A percentile compares a stretch with the other conserved stretches of the same genome.
Conservation (phyloP, 1,140 invertebrate species). For the Eumaeus atala region DNA sequence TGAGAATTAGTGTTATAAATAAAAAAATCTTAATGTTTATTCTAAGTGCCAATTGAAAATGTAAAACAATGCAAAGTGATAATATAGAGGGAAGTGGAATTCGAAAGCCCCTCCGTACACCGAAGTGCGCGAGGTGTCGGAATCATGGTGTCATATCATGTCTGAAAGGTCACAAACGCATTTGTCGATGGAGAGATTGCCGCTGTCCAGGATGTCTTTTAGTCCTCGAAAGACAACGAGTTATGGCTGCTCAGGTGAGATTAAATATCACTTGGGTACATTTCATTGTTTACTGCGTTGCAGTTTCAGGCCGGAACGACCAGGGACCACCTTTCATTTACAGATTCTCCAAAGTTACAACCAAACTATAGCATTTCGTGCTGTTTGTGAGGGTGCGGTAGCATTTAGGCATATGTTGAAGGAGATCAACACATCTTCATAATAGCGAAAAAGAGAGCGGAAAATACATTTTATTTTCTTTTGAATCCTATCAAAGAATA, state of each 20-base stretch:
- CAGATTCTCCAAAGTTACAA: no score
- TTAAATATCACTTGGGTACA: background rate
- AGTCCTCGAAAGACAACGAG: slow-evolving; percentile 89
- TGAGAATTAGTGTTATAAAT: no score
- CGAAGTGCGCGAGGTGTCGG: slow-evolving; percentile 91
- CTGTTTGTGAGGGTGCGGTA: no score
- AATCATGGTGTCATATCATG: slow-evolving; percentile 93
- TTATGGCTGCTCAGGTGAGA: slow-evolving; percentile 90
- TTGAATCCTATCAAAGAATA: no score
- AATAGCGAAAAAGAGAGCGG: no score
- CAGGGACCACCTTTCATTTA: no score
- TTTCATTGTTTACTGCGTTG: no score
- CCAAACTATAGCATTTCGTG: no score
- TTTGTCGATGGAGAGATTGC: slow-evolving; percentile 87
- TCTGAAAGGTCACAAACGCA: slow-evolving; percentile 89
- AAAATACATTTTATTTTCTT: no score
- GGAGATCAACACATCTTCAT: no score
- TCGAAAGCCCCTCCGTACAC: slow-evolving; percentile 77
- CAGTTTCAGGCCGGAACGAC: no score
- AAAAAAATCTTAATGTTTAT: background rate
- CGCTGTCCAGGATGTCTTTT: slow-evolving; percentile 88
- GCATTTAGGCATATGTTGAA: no score
- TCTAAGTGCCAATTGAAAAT: background rate
- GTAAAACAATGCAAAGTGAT: slow-evolving; percentile 12
- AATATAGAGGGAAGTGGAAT: slow-evolving; percentile 24